These are phyloP conservation scores for Altica lythri DNA, from an alignment of 2,888 invertebrate genomes.

Conservation along the genomic window DNA sequence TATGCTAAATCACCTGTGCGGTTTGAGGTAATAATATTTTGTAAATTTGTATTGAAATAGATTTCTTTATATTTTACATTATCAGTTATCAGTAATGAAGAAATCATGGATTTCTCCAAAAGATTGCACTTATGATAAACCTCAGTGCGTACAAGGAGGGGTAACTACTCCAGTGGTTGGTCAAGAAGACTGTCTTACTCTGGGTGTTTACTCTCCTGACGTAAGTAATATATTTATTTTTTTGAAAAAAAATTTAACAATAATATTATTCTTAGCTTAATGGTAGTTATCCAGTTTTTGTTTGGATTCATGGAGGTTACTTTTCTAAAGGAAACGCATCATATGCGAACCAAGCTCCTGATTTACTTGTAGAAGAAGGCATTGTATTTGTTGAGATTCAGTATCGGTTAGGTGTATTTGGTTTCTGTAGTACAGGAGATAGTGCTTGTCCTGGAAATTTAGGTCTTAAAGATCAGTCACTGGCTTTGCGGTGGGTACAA, in stretches of 20 bases:
- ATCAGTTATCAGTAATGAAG: no score
- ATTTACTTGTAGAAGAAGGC: constrained; percentile 37
- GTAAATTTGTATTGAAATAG: no score
- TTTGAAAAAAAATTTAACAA: no score
- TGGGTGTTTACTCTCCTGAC: constrained; percentile 36
- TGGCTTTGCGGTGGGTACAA: constrained; percentile 6
- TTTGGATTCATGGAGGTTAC: constrained; percentile 40
- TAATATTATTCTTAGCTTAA: neutral
- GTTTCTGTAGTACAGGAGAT: constrained; percentile 39
- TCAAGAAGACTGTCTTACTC: constrained; percentile 36
- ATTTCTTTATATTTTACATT: no score
- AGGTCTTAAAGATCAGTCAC: constrained; percentile 40
- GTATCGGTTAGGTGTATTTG: constrained; percentile 38
- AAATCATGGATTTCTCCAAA: constrained; percentile 33
- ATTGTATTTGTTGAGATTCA: constrained; percentile 38
- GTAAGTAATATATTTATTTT: no score
- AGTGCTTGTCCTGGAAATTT: constrained; percentile 37
- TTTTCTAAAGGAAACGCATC: constrained; percentile 32
- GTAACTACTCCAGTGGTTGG: constrained; percentile 23
- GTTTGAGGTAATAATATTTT: constrained; percentile 3
- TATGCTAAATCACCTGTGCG: neutral
- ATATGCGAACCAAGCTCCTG: constrained; percentile 31
- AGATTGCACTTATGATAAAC: constrained; percentile 32
- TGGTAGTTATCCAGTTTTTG: constrained; percentile 32
- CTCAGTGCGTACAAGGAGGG: constrained; percentile 29